Percentiles rank a stretch among this genome's conserved stretches.
phyloP scores from a whole-genome alignment of 2,888 invertebrate species.

The Parascotia fuliginaria region DNA sequence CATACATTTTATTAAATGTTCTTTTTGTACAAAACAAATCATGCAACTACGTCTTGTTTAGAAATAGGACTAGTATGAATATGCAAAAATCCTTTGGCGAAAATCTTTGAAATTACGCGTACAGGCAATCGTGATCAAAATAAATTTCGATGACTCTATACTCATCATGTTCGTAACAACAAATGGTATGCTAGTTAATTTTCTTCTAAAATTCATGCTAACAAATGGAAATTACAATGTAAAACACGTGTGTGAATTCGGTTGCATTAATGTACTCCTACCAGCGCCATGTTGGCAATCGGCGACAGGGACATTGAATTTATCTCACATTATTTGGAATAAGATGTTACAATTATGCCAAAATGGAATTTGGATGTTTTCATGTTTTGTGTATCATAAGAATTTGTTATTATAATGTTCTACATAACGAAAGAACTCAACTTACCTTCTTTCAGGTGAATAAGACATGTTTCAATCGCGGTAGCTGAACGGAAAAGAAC shows the following conservation, averaged over 20 bases:
- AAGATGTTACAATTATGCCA: slow-evolving; percentile 23
- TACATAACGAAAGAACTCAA: slow-evolving; percentile 67
- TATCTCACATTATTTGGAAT: slow-evolving; percentile 51
- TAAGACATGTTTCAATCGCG: slow-evolving; percentile 94
- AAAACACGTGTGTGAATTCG: slow-evolving; percentile 78
- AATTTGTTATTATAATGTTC: slow-evolving; percentile 40
- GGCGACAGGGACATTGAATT: slow-evolving; percentile 69
- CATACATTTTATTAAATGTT: neutral
- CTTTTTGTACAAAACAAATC: neutral
- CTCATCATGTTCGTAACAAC: slow-evolving; percentile 7
- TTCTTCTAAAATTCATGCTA: neutral
- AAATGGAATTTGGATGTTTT: slow-evolving; percentile 18
- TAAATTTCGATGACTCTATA: slow-evolving; percentile 8
- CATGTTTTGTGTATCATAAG: slow-evolving; percentile 30
- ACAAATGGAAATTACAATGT: slow-evolving; percentile 15
- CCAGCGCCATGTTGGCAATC: slow-evolving; percentile 86
- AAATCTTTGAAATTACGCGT: neutral
- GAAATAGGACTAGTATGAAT: slow-evolving; percentile 29
- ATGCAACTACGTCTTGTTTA: neutral
- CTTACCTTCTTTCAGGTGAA: slow-evolving; percentile 93
- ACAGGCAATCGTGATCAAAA: neutral
- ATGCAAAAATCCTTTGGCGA: slow-evolving; percentile 47
- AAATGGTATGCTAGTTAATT: neutral
- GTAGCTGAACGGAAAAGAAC: slow-evolving; percentile 91
- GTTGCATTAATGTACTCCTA: slow-evolving; percentile 70